Conservation (phyloP, 2,888 invertebrate species). For the Ennomos quercinarius region DNA sequence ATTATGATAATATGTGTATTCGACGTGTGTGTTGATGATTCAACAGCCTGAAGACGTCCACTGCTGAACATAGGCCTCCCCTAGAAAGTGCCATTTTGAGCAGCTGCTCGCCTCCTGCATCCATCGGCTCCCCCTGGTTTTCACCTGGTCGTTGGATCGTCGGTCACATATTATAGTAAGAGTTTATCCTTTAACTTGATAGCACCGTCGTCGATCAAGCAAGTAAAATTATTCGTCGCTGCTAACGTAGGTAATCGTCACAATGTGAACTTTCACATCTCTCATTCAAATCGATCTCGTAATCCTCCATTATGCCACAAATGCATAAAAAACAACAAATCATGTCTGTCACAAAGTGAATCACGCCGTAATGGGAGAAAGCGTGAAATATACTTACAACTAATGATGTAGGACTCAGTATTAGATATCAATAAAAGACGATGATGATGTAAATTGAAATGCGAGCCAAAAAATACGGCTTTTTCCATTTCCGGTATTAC, state of each 20-base stretch:
- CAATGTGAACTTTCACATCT: slow-evolving; percentile 29
- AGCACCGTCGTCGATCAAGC: slow-evolving; percentile 6
- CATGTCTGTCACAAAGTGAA: slow-evolving; percentile 25
- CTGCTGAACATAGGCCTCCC: too few species aligned
- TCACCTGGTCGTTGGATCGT: too few species aligned
- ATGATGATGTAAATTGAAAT: slow-evolving; percentile 15
- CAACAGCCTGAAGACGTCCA: too few species aligned
- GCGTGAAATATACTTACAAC: slow-evolving; percentile 19
- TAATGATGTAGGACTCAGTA: not conserved
- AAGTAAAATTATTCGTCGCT: not conserved
- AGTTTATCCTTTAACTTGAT: too few species aligned
- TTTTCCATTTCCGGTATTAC: slow-evolving; percentile 9
- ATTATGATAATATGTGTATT: too few species aligned
- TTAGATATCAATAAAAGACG: slow-evolving; percentile 24
- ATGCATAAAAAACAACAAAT: slow-evolving; percentile 23
- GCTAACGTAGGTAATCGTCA: not conserved
- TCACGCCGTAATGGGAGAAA: slow-evolving; percentile 25
- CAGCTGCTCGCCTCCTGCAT: too few species aligned
- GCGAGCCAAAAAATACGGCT: not conserved
- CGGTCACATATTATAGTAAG: too few species aligned
- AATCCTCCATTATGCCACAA: slow-evolving; percentile 20
- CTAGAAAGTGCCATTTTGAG: too few species aligned
- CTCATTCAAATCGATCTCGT: slow-evolving; percentile 13
- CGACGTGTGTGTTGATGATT: too few species aligned
- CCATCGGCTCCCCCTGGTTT: too few species aligned